Base-by-base conservation (phyloP, 2,888 invertebrate species). In the Drosophila affinis region DNA sequence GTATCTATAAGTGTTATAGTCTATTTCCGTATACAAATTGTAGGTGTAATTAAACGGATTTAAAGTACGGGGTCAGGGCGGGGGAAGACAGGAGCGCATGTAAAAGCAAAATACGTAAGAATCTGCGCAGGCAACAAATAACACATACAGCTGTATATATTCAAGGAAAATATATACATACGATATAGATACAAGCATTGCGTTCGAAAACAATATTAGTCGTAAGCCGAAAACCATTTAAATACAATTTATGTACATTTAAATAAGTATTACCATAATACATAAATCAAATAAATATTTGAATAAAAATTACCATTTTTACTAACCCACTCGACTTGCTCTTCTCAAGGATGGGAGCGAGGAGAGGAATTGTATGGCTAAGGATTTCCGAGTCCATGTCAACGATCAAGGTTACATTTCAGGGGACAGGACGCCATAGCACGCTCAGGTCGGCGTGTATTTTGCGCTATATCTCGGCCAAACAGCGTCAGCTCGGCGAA, bases 1-100 rank as follows among this genome's bases (percentile, higher is more conserved):
- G 79, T 82, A 87, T 60, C 57, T 72, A 71, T 87, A 83, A 83
- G 82, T 83, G 82, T 83, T 83, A 83, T 81, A 84, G 87, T 74
- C 72, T 84, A 84, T 78, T 80, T 87, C 78, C 77, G 72, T 86
- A 81, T 76, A 75, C 69, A 78, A 78, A 80, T 64, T 73, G 67
- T 86, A 82, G 81, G 44, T 75, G 58, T 82, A 81, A 78, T 79
- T 75, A 78, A 62, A 74, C 72, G 77, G 86, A 81, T 76, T 73
- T 81, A 78, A 39, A 39, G 39, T 79, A 75, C 75, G 53, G 34
- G 46, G 80, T 47, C 29, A 53, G 54, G 59, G 51, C 56, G 46
- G 27, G 47, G 72, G 4, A 58, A 44, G 17, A 58, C 45, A 46
- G 39, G 27, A 46, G 34, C 61, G 72, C 68, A 75, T 65, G 51